Conservation (phyloP, 2,888 invertebrate genomes). For the Ganaspis brasiliensis region DNA sequence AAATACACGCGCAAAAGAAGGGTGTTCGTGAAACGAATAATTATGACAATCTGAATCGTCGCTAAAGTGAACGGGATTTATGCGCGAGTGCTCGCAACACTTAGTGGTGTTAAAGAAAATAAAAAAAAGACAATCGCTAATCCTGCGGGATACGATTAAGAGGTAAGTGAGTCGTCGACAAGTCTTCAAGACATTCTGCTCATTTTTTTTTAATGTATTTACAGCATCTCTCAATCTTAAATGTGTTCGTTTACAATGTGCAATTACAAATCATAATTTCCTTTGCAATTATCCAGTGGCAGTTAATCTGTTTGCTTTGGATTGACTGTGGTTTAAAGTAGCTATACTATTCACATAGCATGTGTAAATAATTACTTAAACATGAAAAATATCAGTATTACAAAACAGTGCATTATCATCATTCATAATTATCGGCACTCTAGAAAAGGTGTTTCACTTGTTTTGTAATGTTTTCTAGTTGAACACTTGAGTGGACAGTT, state of each 20-base stretch:
- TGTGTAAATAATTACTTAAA: conserved; percentile 21
- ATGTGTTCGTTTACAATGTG: conserved; percentile 8
- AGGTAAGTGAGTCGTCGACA: conserved; percentile 34
- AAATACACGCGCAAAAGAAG: conserved; percentile 21
- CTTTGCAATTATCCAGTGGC: conserved; percentile 57
- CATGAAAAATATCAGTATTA: neutral
- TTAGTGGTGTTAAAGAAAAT: conserved; percentile 36
- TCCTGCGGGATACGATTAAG: conserved; percentile 34
- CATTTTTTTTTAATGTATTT: neutral
- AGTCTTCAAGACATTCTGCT: conserved; percentile 7
- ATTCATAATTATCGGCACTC: neutral
- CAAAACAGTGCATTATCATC: neutral
- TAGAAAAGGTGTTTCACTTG: neutral
- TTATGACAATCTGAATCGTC: conserved; percentile 42
- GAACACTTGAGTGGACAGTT: neutral
- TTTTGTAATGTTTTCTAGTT: neutral
- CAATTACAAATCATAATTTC: conserved; percentile 55
- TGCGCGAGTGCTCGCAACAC: conserved; percentile 30
- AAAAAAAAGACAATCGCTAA: conserved; percentile 31
- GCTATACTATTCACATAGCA: conserved; percentile 27
- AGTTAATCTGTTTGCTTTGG: conserved; percentile 57
- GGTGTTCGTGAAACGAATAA: conserved; percentile 37
- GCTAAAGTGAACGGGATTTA: conserved; percentile 39
- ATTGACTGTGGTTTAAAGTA: conserved; percentile 22
- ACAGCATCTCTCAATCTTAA: conserved; percentile 13